Percentiles rank a stretch among this genome's conserved stretches.
Conservation (phyloP, 2,888 invertebrate genomes). For the Mycalesis mineus region DNA sequence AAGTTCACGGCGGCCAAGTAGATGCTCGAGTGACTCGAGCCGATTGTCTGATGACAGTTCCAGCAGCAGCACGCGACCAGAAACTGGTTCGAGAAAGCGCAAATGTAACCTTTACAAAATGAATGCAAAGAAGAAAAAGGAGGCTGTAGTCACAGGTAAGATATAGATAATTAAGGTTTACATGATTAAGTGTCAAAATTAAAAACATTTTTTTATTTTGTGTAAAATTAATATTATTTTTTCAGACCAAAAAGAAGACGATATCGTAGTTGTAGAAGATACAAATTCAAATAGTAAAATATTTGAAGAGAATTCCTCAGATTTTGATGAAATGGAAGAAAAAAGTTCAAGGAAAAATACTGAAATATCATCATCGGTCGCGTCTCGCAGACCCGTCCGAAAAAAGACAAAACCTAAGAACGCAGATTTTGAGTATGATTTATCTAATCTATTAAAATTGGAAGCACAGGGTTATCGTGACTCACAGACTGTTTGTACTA, state of each 20-base stretch:
- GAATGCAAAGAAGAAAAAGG: conserved; percentile 50
- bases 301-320: conserved; percentile 72
- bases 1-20: conserved; percentile 60
- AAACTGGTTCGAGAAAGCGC: conserved; percentile 53
- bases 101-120: conserved; percentile 48
- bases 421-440: conserved; percentile 85
- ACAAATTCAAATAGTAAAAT: conserved; percentile 47
- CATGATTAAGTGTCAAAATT: not conserved
- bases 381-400: conserved; percentile 79
- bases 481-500: conserved; percentile 45
- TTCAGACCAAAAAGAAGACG: conserved; percentile 48
- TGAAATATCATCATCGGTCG: conserved; percentile 41
- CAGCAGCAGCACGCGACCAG: conserved; percentile 54
- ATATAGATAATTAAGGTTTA: not conserved
- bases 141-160: conserved; percentile 41
- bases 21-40: conserved; percentile 70
- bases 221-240: conserved; percentile 29
- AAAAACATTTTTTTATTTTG: not conserved
- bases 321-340: conserved; percentile 62
- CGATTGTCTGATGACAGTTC: conserved; percentile 69
- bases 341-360: conserved; percentile 39
- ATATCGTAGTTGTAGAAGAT: conserved; percentile 38
- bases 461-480: conserved; percentile 72
- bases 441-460: conserved; percentile 77
- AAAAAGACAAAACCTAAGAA: conserved; percentile 81